Conservation (phyloP, 2,888 invertebrate genomes). For the Caenorhabditis japonica region DNA sequence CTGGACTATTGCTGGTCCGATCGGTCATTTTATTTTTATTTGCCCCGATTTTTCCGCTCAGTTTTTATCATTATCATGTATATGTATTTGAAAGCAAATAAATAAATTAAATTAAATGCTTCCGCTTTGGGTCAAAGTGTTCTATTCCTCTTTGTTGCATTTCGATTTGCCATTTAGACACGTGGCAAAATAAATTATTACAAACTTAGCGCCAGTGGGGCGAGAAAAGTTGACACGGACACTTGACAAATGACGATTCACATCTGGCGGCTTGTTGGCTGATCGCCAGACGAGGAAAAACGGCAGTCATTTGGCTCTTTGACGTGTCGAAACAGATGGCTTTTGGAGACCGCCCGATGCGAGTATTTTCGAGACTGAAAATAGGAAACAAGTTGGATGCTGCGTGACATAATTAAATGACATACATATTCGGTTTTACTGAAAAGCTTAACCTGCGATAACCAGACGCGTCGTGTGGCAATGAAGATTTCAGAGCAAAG, state of each 20-base stretch:
- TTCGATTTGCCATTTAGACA: too few relatives aligned
- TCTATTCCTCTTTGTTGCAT: too few relatives aligned
- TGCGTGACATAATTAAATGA: not conserved
- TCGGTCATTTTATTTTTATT: too few relatives aligned
- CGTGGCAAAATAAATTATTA: constrained; percentile 18
- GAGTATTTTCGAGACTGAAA: constrained; percentile 3
- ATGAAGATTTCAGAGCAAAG: constrained; percentile 11
- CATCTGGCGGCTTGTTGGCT: constrained; percentile 51
- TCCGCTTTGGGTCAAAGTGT: too few relatives aligned
- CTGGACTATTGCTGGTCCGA: too few relatives aligned
- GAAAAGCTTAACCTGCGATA: constrained; percentile 9
- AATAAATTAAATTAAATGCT: too few relatives aligned
- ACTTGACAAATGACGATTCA: constrained; percentile 53
- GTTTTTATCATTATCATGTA: too few relatives aligned
- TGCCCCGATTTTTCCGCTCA: too few relatives aligned
- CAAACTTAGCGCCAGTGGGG: constrained; percentile 26
- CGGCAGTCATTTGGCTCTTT: constrained; percentile 47
- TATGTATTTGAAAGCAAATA: too few relatives aligned
- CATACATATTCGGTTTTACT: not conserved
- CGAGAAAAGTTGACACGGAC: constrained; percentile 36
- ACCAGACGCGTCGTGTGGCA: too few relatives aligned
- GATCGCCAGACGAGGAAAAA: constrained; percentile 31
- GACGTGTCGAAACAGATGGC: constrained; percentile 51
- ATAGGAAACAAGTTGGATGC: not conserved
- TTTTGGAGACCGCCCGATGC: constrained; percentile 45